Conservation (phyloP, 2,888 invertebrate species). For the Agonum fuliginosum region DNA sequence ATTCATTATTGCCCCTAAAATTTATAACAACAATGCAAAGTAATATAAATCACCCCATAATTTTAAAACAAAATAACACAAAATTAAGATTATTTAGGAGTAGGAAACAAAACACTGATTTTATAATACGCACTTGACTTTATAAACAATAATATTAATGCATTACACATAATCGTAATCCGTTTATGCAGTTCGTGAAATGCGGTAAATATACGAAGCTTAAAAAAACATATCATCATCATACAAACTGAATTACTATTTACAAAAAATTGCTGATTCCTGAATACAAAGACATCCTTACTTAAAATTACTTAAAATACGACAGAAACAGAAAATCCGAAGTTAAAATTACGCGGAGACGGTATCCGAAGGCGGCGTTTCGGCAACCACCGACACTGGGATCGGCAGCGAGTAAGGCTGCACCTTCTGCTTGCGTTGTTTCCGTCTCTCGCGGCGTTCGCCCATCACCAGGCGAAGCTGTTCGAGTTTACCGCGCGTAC, state of each 20-base stretch:
- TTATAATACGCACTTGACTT: conserved; percentile 59
- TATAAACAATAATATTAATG: conserved; percentile 58
- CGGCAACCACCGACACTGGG: conserved; percentile 69
- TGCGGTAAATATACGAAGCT: conserved; percentile 57
- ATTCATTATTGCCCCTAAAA: conserved; percentile 37
- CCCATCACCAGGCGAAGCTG: conserved; percentile 93
- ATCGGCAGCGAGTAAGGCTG: conserved; percentile 78
- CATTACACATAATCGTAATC: conserved; percentile 58
- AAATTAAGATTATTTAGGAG: conserved; percentile 22
- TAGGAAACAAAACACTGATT: conserved; percentile 42
- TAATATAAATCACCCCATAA: conserved; percentile 20
- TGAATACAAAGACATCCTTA: conserved; percentile 51
- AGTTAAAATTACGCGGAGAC: conserved; percentile 69
- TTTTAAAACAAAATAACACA: conserved; percentile 44
- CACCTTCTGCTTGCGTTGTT: conserved; percentile 83
- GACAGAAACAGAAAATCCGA: conserved; percentile 53
- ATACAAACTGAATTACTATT: conserved; percentile 56
- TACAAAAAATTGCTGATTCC: conserved; percentile 54
- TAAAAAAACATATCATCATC: no score
- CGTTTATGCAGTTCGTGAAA: conserved; percentile 55
- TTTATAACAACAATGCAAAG: conserved; percentile 10
- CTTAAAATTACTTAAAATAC: conserved; percentile 48
- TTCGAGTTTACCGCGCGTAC: conserved; percentile 85
- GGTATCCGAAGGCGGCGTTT: conserved; percentile 72
- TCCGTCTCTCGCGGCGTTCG: conserved; percentile 88